Evolutionary conservation across 2,797 vertebrate genomes (phyloP).

Genomic region (Iguana delicatissima): DNA sequence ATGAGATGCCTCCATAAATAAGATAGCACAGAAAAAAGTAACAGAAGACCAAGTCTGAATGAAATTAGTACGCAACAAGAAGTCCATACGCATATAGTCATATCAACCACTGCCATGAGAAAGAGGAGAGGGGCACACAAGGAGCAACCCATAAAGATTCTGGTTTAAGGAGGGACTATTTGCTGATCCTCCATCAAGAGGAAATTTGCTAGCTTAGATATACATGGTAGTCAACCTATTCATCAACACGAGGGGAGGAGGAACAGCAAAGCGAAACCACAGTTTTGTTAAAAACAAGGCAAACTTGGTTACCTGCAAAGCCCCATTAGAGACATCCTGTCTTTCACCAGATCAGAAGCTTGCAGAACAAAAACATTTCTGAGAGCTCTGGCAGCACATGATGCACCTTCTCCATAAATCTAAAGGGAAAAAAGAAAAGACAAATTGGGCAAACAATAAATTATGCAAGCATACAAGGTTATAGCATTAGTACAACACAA

Average conservation of each 20-base stretch:
- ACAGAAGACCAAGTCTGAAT: neutral
- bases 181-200: neutral
- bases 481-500: slow-evolving; percentile 22
- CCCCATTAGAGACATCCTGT: slow-evolving; percentile 94
- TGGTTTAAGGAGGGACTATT: neutral
- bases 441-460: slow-evolving; percentile 61
- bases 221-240: neutral
- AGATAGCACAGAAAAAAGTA: neutral
- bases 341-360: slow-evolving; percentile 93
- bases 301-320: slow-evolving; percentile 84
- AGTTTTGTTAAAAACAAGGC: slow-evolving; percentile 36
- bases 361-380: slow-evolving; percentile 93
- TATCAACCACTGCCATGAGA: neutral
- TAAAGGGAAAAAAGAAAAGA: slow-evolving; percentile 76
- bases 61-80: neutral
- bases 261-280: neutral
- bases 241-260: too few relatives aligned
- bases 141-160: neutral
- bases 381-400: slow-evolving; percentile 92
- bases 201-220: neutral
- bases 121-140: neutral
- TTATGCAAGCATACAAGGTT: slow-evolving; percentile 22
- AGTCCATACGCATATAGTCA: neutral
- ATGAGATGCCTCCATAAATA: neutral
- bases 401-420: slow-evolving; percentile 95